Evolutionary conservation across 2,113 vertebrate genomes (phyloP), one percentile per base, ranked within the genome.

Genomic region (Nothobranchius furzeri): DNA sequence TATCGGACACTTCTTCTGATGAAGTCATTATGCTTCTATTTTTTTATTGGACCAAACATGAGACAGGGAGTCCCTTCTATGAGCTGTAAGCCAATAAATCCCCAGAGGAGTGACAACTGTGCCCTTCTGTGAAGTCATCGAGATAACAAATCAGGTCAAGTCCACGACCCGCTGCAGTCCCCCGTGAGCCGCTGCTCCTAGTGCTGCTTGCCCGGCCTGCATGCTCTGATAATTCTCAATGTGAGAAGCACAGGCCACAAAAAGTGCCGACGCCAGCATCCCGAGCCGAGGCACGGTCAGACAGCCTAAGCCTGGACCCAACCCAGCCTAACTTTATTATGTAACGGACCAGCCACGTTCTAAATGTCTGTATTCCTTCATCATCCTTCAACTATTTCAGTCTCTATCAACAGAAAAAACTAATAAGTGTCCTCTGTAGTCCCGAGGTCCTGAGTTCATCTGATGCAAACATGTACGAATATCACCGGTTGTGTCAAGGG

Each of bases 221-320:
- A 81, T 24, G 61, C 71, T 82, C 76, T 66, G 76, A 69, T 84
- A 84, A 87, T 62, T 78, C 85, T 70, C 75, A 60, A 77, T 70
- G 75, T 61, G 83, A 86, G 72, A 76, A 47, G 17, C 55, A 78
- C 70, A 55, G 79, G 75, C 70, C 67, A 58, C 25, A 12, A 85
- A 52, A 88, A 88, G 71, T 84, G 89, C 88, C 61, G 42, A 91
- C 75, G 80, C 87, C 76, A 87, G 90, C 89, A 90, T 2, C 75
- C 57, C 73, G 17, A 20, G 36, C 65, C 20, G 20, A 20, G 20
- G 1, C 20, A 20, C 20, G 20, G 20, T 20, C 20, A 20, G 20
- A 83, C 81, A 75, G 85, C 54, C 75, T 83, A 77, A 87, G 78
- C 87, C 78, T 49, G 67, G 78, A 83, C 74, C 69, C 73, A 46